Base-by-base conservation (phyloP, 2,113 vertebrate species). In the Eulemur macaco region DNA sequence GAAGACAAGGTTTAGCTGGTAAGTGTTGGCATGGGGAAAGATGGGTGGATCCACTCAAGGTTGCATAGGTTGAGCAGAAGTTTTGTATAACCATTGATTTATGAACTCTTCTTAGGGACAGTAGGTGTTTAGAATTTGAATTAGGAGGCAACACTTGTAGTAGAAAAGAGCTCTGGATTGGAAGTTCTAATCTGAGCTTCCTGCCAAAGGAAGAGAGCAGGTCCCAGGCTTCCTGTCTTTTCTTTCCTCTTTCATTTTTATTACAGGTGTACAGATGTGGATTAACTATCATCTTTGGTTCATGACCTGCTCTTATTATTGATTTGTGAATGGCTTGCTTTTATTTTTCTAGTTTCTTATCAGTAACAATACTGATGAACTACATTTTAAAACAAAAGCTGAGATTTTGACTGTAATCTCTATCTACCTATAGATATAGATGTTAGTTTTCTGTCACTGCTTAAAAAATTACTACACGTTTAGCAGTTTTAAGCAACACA, bases 341-440 rank as follows among this genome's bases (percentile, higher is more conserved):
- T 84, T 56, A 27, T 45, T 76, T 91, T 18, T 20, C 71, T 25
- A 85, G 21, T 66, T 58, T 42, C 15, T 87, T 60, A 68, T 23
- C 42, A 60, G 50, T n/a, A 76, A 86, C 20, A 64, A 58, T 69
- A 63, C 37, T 20, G n/a, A 63, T 15, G 23, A 39, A 31, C 12
- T 11, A 34, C 7, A 52, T 82, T 78, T 89, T 90, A 76, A 94
- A 94, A 66, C 39, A 68, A 86, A 82, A 58, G 56, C 56, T 96
- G 74, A 58, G 73, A 58, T 91, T 94, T 80, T 90, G 64, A 56
- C 64, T 39, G 29, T 37, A 20, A 68, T 58, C 14, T 86, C 25
- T 86, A 56, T 76, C 14, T 80, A 14, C 27, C 50, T 91, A 29
- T 63, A 27, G 25, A 29, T 29, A 29, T 63, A 63, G 58, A 7